phyloP scores from a whole-genome alignment of 2,113 vertebrate species.

The Cinclus mexicanus region DNA sequence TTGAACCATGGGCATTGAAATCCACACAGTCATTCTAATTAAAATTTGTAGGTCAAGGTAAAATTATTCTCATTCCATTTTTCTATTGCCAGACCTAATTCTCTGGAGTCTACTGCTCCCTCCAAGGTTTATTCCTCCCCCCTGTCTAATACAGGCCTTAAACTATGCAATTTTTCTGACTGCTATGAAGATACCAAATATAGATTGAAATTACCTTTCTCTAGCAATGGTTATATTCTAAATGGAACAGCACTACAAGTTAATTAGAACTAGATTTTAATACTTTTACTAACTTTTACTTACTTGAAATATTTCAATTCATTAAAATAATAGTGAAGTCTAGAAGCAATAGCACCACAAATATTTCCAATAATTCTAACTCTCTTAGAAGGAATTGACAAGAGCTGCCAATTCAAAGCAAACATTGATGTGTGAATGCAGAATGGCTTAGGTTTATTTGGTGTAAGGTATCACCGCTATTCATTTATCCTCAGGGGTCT shows the following conservation, averaged over 20 bases:
- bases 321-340: neutral
- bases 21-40: neutral
- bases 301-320: neutral
- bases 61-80: neutral
- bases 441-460: neutral
- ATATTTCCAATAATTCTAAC: neutral
- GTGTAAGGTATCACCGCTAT: neutral
- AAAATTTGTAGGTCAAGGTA: neutral
- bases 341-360: neutral
- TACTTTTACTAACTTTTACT: too few relatives aligned
- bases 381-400: neutral
- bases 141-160: neutral
- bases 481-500: neutral
- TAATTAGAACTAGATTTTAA: neutral
- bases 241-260: neutral
- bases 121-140: neutral
- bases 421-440: neutral
- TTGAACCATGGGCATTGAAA: neutral
- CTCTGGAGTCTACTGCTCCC: neutral
- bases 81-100: neutral
- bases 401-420: neutral
- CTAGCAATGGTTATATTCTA: neutral
- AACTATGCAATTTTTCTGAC: neutral
- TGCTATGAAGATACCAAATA: neutral
- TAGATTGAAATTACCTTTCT: neutral